Conservation (phyloP, 2,113 vertebrate species). For the Sisor rabdophorus region DNA sequence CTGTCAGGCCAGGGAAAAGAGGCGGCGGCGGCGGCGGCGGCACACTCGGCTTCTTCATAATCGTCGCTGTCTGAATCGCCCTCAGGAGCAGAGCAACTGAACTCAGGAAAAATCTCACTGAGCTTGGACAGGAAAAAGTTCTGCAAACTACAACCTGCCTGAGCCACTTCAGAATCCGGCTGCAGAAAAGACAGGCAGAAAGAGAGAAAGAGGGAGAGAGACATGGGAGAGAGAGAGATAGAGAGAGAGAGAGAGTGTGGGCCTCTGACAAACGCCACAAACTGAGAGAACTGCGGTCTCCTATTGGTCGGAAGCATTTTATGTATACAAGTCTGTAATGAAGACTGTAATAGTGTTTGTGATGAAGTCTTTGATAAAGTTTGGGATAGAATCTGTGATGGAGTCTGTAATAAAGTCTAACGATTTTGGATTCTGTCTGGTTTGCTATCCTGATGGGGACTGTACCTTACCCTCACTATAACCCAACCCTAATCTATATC, state of each 20-base stretch:
- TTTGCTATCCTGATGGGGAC: too few relatives aligned
- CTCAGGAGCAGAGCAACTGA: conserved; percentile 70
- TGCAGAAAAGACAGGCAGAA: conserved; percentile 48
- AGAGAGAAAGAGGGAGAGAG: not conserved
- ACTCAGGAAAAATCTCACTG: conserved; percentile 81
- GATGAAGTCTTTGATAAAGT: too few relatives aligned
- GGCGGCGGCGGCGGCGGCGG: conserved; percentile 38
- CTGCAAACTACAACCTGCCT: conserved; percentile 87
- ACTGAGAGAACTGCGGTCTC: too few relatives aligned
- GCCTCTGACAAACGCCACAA: too few relatives aligned
- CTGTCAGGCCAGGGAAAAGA: conserved; percentile 84
- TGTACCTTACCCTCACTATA: too few relatives aligned
- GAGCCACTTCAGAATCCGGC: conserved; percentile 96
- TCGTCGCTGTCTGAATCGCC: conserved; percentile 89
- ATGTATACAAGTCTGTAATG: too few relatives aligned
- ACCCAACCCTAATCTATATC: too few relatives aligned
- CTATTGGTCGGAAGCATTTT: too few relatives aligned
- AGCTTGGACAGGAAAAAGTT: conserved; percentile 82
- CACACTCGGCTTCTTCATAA: conserved; percentile 71
- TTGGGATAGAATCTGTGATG: too few relatives aligned
- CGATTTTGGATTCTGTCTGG: too few relatives aligned
- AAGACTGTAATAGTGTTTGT: too few relatives aligned
- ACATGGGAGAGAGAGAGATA: not conserved
- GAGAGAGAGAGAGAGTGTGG: not conserved
- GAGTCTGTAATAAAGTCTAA: too few relatives aligned